Evolutionary conservation across 1,140 invertebrate species (phyloP).

Genomic region (Ooceraea biroi): DNA sequence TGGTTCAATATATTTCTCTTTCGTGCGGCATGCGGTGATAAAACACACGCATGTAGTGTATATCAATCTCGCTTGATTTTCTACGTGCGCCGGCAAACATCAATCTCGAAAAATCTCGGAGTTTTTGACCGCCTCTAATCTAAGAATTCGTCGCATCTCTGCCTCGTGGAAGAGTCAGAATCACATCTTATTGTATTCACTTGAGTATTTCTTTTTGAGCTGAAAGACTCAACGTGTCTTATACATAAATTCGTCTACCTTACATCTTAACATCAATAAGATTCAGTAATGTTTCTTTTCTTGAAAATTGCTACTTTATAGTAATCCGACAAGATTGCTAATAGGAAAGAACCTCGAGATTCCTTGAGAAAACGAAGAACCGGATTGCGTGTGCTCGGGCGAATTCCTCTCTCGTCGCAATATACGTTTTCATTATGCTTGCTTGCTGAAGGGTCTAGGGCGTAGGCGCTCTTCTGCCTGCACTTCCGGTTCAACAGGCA

Average conservation of each 20-base stretch:
- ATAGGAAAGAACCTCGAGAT: constrained; percentile 37
- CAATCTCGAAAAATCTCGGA: constrained; percentile 9
- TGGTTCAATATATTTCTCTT: constrained; percentile 44
- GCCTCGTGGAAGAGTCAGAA: constrained; percentile 2
- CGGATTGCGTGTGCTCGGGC: constrained; percentile 59
- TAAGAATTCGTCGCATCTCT: neutral
- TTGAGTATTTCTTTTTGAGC: no score
- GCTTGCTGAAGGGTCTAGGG: constrained; percentile 61
- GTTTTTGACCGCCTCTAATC: constrained; percentile 37
- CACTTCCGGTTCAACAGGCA: constrained; percentile 78
- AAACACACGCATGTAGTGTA: constrained; percentile 8
- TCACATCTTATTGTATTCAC: no score
- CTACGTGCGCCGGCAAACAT: neutral
- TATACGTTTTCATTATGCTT: constrained; percentile 80
- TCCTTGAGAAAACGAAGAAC: constrained; percentile 43
- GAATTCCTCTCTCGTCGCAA: constrained; percentile 70
- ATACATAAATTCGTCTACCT: no score
- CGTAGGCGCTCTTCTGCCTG: constrained; percentile 69
- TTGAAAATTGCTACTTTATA: constrained; percentile 13
- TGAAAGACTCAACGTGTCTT: no score
- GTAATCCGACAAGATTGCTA: constrained; percentile 30
- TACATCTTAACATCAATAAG: neutral
- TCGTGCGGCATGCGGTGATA: neutral
- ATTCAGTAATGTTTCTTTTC: constrained; percentile 23
- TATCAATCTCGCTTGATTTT: constrained; percentile 17